Percentiles rank a stretch among this genome's conserved stretches.
Evolutionary conservation across 2,888 invertebrate species (phyloP).

Genomic region (Papilio protenor): DNA sequence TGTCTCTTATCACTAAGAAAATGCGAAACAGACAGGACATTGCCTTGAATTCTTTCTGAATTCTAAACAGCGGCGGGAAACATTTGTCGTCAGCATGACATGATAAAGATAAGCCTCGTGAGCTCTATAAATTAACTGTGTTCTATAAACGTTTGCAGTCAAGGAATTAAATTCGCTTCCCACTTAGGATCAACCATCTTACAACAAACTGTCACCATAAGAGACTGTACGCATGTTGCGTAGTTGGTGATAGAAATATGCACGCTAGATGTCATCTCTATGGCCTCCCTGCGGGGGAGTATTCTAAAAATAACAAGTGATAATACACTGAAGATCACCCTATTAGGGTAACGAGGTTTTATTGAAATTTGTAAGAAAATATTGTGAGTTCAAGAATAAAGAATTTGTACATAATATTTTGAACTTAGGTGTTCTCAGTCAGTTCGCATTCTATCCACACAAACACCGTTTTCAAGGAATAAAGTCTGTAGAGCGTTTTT

Average conservation of each 20-base stretch:
- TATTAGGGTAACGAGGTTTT: neutral
- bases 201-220: neutral
- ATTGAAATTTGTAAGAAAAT: neutral
- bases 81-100: neutral
- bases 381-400: neutral
- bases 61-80: neutral
- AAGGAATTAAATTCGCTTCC: neutral
- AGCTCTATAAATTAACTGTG: neutral
- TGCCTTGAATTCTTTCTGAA: neutral
- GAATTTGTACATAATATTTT: neutral
- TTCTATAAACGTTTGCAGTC: neutral
- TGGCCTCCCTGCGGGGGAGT: slow-evolving; percentile 8
- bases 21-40: neutral
- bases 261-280: neutral
- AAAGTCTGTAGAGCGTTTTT: too few species aligned
- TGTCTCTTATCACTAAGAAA: neutral
- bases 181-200: neutral
- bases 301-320: slow-evolving; percentile 11
- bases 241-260: neutral
- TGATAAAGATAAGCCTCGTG: neutral
- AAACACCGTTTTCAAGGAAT: too few species aligned
- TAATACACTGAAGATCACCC: neutral
- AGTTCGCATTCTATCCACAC: too few species aligned
- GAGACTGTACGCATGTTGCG: neutral
- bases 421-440: too few species aligned